Evolutionary conservation across 2,113 vertebrate genomes (phyloP).

Genomic region (Chaetodon auriga): DNA sequence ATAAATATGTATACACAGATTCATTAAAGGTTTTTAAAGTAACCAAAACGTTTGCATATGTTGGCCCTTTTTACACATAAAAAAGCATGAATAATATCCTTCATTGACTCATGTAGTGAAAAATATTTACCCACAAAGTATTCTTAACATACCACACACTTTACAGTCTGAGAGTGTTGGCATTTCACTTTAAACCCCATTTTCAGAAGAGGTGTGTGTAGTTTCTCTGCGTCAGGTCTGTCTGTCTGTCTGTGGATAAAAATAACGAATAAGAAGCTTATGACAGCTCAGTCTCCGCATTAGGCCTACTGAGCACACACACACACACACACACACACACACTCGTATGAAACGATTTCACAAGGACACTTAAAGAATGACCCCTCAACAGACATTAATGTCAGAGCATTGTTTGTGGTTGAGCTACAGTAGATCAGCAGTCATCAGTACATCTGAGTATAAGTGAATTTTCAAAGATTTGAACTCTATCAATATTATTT

Average conservation of each 20-base stretch:
- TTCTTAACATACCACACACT: neutral
- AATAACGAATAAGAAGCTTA: conserved; percentile 54
- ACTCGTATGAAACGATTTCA: neutral
- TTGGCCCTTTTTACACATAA: conserved; percentile 1
- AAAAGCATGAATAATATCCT: conserved; percentile 3
- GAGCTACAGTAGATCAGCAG: neutral
- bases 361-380: conserved; percentile 62
- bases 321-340: neutral
- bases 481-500: neutral
- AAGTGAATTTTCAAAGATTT: neutral
- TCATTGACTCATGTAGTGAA: neutral
- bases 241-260: conserved; percentile 33
- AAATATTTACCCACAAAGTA: conserved; percentile 2
- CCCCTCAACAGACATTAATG: neutral
- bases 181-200: neutral
- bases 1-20: conserved; percentile 59
- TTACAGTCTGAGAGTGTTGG: neutral
- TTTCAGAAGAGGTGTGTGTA: neutral
- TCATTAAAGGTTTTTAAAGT: conserved; percentile 39
- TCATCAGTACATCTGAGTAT: neutral
- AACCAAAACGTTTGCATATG: conserved; percentile 39
- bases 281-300: conserved; percentile 10
- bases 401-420: no score
- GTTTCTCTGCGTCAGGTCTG: conserved; percentile 1
- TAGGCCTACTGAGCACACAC: neutral